Evolutionary conservation across 2,888 invertebrate genomes (phyloP).

Genomic region (Plemyria rubiginata): DNA sequence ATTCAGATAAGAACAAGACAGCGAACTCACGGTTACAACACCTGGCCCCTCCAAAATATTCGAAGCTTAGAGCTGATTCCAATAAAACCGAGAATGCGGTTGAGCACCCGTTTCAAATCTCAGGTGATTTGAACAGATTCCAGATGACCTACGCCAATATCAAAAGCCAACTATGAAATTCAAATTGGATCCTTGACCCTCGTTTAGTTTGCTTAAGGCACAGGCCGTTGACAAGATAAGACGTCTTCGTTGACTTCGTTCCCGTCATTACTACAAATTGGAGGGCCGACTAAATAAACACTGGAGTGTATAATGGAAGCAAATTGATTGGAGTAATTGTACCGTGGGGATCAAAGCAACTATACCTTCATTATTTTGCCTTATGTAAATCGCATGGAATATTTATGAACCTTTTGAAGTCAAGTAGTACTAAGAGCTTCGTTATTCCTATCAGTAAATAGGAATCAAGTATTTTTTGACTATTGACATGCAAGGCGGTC

Average conservation of each 20-base stretch:
- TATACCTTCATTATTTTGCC: constrained; percentile 22
- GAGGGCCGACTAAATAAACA: constrained; percentile 28
- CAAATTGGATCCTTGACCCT: constrained; percentile 28
- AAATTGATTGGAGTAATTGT: constrained; percentile 24
- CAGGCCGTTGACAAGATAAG: constrained; percentile 32
- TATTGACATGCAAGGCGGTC: neutral
- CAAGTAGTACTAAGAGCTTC: constrained; percentile 4
- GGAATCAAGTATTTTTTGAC: neutral
- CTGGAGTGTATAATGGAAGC: constrained; percentile 23
- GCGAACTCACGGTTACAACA: neutral
- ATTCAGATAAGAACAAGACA: too few species aligned
- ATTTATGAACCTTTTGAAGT: constrained; percentile 6
- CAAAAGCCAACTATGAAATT: constrained; percentile 27
- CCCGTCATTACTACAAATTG: constrained; percentile 26
- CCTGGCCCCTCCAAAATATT: neutral
- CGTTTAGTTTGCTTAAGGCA: constrained; percentile 18
- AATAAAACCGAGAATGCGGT: neutral
- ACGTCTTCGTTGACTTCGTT: constrained; percentile 23
- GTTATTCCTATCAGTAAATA: neutral
- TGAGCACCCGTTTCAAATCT: neutral
- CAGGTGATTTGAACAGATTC: constrained; percentile 15
- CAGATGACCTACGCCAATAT: constrained; percentile 29
- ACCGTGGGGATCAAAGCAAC: constrained; percentile 22
- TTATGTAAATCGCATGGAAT: constrained; percentile 16
- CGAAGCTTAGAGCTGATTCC: neutral